Percentiles rank a stretch among this genome's conserved stretches.
Evolutionary conservation across 53 echinoderm and acorn worm species (phyloP).

Genomic region (Hippasteria phrygiana): DNA sequence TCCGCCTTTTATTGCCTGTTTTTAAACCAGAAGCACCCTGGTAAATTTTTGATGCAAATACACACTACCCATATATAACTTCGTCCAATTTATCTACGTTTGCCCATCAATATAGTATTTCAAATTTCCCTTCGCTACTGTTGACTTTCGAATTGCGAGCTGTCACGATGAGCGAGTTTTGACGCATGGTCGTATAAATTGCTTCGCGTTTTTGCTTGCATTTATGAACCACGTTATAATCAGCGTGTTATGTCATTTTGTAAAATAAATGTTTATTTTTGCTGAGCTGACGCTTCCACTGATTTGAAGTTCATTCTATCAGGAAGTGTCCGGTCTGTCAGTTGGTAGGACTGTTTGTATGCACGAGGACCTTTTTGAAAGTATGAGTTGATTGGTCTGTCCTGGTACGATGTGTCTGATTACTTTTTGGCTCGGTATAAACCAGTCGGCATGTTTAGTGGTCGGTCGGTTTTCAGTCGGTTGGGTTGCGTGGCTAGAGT

Average conservation of each 20-base stretch:
- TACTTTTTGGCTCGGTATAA: neutral
- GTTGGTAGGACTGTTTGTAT: too few species aligned
- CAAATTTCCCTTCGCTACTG: neutral
- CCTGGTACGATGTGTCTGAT: too few species aligned
- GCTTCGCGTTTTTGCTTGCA: neutral
- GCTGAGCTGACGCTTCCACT: neutral
- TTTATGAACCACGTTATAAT: neutral
- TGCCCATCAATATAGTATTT: slow-evolving; percentile 1
- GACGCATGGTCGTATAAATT: neutral
- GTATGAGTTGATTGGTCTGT: too few species aligned
- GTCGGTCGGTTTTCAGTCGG: neutral
- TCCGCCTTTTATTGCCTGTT: neutral
- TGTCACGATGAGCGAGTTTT: neutral
- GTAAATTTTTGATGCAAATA: neutral
- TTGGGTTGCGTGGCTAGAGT: too few species aligned
- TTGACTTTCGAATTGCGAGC: neutral
- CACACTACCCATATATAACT: neutral
- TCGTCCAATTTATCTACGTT: neutral
- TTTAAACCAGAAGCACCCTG: neutral
- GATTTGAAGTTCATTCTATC: neutral
- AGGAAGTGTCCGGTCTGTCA: neutral
- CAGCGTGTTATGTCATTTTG: neutral
- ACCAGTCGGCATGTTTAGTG: neutral
- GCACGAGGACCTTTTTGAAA: too few species aligned
- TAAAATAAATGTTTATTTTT: neutral